phyloP scores from a whole-genome alignment of 2,113 vertebrate genomes.

The Oryzias woworae region DNA sequence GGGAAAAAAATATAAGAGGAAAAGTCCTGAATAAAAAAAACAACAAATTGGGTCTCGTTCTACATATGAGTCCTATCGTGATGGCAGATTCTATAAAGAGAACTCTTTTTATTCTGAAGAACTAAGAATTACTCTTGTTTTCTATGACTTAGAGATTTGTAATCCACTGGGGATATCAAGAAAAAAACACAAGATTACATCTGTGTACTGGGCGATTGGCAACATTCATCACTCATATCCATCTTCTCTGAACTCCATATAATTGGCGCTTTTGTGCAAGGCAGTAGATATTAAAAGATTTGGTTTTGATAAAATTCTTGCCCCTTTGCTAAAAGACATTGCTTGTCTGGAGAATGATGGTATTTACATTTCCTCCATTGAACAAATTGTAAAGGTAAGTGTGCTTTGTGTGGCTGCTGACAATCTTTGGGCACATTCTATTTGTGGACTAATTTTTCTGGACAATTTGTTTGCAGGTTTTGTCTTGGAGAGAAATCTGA shows the following conservation, averaged over 20 bases:
- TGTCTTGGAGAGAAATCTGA: slow-evolving; percentile 5
- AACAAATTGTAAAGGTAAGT: slow-evolving; percentile 6
- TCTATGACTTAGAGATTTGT: background rate
- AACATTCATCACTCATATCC: background rate
- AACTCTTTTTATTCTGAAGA: slow-evolving; percentile 15
- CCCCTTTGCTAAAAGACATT: slow-evolving; percentile 9
- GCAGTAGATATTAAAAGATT: slow-evolving; percentile 4
- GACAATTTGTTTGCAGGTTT: slow-evolving; percentile 6
- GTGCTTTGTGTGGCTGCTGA: slow-evolving; percentile 3
- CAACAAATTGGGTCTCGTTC: background rate
- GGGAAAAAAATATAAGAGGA: background rate
- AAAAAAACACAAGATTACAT: slow-evolving; percentile 13
- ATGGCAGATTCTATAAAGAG: slow-evolving; percentile 9
- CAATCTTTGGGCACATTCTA: background rate
- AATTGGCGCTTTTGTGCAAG: background rate
- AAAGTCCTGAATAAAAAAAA: background rate
- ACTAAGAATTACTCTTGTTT: slow-evolving; percentile 5
- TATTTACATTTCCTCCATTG: slow-evolving; percentile 1
- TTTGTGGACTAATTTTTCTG: slow-evolving; percentile 1
- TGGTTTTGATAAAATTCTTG: slow-evolving; percentile 2
- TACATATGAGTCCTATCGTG: slow-evolving; percentile 2
- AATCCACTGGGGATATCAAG: slow-evolving; percentile 9
- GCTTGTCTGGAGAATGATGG: background rate
- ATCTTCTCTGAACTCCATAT: background rate
- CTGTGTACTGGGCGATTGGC: slow-evolving; percentile 4